These are phyloP conservation scores for Vombatus ursinus DNA, from an alignment of 2,113 vertebrate species.

Conservation along the genomic window DNA sequence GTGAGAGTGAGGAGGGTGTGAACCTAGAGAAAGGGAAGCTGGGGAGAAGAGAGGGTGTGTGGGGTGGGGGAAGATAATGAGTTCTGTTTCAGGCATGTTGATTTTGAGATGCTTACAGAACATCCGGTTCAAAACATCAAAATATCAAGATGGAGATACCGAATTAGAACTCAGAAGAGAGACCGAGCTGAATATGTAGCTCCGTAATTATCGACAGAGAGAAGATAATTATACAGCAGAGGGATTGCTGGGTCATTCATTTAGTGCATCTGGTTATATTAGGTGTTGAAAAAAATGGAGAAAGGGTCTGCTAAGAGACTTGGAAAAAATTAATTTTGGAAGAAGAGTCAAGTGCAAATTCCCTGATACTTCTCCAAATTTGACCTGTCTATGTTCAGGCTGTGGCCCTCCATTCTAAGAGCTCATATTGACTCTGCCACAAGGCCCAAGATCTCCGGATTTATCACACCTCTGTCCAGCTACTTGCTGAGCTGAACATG, in stretches of 20 bases:
- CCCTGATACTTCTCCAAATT: not conserved
- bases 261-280: not conserved
- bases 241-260: not conserved
- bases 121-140: not conserved
- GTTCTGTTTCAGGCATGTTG: not conserved
- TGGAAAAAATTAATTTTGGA: conserved; percentile 38
- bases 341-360: not conserved
- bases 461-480: conserved; percentile 25
- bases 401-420: conserved; percentile 38
- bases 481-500: conserved; percentile 44
- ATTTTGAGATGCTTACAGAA: not conserved
- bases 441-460: conserved; percentile 40
- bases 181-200: not conserved
- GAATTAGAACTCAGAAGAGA: not conserved
- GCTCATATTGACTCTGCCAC: conserved; percentile 9
- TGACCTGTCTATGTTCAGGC: conserved; percentile 21
- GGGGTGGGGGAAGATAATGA: not conserved
- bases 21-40: not conserved
- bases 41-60: too few species aligned
- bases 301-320: not conserved
- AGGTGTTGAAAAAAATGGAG: conserved; percentile 38
- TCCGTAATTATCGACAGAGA: not conserved
- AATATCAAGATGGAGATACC: not conserved
- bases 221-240: not conserved
- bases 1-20: not conserved